Percentiles rank a stretch among this genome's conserved stretches.
Evolutionary conservation across 2,797 vertebrate species (phyloP).

Genomic region (Hybognathus amarus): DNA sequence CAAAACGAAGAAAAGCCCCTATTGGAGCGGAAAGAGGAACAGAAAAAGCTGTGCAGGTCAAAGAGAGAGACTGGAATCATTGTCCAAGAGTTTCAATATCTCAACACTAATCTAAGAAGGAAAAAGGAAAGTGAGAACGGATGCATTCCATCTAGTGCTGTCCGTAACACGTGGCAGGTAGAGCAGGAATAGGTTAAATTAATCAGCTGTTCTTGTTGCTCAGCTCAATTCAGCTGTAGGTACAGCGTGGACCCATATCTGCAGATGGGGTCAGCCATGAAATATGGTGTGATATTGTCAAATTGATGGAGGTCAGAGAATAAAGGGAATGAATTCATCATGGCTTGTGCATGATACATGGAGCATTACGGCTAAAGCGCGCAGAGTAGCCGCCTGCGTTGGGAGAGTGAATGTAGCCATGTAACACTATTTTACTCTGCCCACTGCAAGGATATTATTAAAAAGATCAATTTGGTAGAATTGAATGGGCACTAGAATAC

Average conservation of each 20-base stretch:
- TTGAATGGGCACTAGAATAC: conserved; percentile 2
- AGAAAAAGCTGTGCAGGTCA: conserved; percentile 3
- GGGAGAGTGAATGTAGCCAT: neutral
- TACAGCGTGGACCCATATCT: conserved; percentile 22
- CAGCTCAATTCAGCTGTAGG: conserved; percentile 32
- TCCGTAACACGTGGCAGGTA: conserved; percentile 12
- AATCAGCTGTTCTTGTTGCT: conserved; percentile 30
- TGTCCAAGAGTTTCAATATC: conserved; percentile 24
- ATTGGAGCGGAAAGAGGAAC: neutral
- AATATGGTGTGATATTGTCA: conserved; percentile 47
- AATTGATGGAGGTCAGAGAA: conserved; percentile 43
- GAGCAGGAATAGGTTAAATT: conserved; percentile 31
- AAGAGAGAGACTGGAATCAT: conserved; percentile 19
- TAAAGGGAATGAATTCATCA: conserved; percentile 38
- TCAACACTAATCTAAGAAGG: conserved; percentile 25
- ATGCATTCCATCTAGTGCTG: conserved; percentile 32
- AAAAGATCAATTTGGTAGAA: conserved; percentile 31
- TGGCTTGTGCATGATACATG: conserved; percentile 31
- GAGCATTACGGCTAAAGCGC: conserved; percentile 9
- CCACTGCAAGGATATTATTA: conserved; percentile 18
- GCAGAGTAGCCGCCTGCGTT: neutral
- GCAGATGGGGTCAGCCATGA: conserved; percentile 41
- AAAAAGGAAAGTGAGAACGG: conserved; percentile 14
- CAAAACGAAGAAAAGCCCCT: conserved; percentile 22
- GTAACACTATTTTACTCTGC: neutral